A percentile compares a stretch with the other conserved stretches of the same genome.
Conservation (phyloP, 2,888 invertebrate species). For the Platynereis dumerilii region DNA sequence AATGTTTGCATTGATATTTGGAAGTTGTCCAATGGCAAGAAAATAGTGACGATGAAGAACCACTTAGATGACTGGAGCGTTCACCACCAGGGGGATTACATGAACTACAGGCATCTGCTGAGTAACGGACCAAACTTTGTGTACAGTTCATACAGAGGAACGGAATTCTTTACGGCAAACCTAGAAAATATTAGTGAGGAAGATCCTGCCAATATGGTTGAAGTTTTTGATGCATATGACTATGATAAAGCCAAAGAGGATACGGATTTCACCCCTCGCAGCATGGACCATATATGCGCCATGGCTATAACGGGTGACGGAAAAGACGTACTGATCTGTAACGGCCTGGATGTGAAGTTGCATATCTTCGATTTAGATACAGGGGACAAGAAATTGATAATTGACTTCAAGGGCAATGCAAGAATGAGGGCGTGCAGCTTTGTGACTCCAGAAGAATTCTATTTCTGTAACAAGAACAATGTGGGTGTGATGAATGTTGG, state of each 20-base stretch:
- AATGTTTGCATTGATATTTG: conserved; percentile 32
- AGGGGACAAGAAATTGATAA: background rate
- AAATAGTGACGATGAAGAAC: conserved; percentile 5
- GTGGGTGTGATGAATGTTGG: conserved; percentile 13
- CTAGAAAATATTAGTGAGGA: background rate
- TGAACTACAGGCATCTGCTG: conserved; percentile 4
- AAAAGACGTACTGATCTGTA: conserved; percentile 11
- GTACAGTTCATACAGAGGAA: conserved; percentile 20
- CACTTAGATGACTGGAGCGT: conserved; percentile 14
- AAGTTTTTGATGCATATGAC: conserved; percentile 20
- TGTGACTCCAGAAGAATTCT: conserved; percentile 9
- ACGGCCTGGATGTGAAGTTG: conserved; percentile 23
- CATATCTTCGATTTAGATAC: conserved; percentile 15
- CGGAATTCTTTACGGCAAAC: conserved; percentile 17
- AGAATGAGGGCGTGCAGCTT: conserved; percentile 4
- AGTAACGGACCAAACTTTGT: conserved; percentile 7
- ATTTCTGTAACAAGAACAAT: conserved; percentile 12
- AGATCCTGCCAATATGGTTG: background rate
- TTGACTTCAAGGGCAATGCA: conserved; percentile 3
- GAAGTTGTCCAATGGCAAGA: conserved; percentile 40
- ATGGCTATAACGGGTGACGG: conserved; percentile 14
- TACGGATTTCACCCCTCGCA: conserved; percentile 19
- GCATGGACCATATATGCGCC: conserved; percentile 24
- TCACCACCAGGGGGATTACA: background rate
- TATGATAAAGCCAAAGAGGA: conserved; percentile 8